Base-by-base conservation (phyloP, 1,140 invertebrate genomes). In the Phymorhynchus buccinoides region DNA sequence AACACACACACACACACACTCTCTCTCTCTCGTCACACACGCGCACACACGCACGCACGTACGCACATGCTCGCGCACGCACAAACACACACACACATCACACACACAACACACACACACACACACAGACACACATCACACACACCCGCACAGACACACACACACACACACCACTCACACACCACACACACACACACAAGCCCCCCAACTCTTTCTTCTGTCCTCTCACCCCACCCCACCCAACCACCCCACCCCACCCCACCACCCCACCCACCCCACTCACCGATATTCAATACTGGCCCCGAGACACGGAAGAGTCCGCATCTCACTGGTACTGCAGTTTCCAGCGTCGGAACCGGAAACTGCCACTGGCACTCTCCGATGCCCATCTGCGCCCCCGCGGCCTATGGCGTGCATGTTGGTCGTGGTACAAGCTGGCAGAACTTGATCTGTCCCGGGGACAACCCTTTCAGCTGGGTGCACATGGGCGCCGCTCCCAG, bases 401-500 rank as follows among this genome's bases (percentile, higher is more conserved):
- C 89, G 75, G 0, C 90, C 90, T 9, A 94, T 89, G 80, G 88
- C 89, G 56, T 92, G 90, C 93, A 94, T 88, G 93, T 95, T 92
- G 81, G 93, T 91, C 79, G 90, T 89, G 79, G 91, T 92, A n/a
- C n/a, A 14, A 87, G 37, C 48, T 88, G 88, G 87, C 92, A 93
- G 62, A 92, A 86, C 83, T 88, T 88, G 4, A 89, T 88, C 87
- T 93, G 93, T 30, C 90, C 90, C 0, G 90, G 87, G 12, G 92
- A 93, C 12, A 93, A 87, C 32, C 92, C 92, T 42, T 89, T 89
- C 12, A 96, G 91, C 37, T 95, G 94, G 27, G 94, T 93, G 90
- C 96, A 96, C 62, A 95, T 89, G 0, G 94, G 93, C 56, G 94
- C 92, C 1, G 93, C 91, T 30, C 94, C 94, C 22, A 94, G 88